These are phyloP conservation scores for Ahaetulla prasina DNA, from an alignment of 2,113 vertebrate species.

Conservation along the genomic window DNA sequence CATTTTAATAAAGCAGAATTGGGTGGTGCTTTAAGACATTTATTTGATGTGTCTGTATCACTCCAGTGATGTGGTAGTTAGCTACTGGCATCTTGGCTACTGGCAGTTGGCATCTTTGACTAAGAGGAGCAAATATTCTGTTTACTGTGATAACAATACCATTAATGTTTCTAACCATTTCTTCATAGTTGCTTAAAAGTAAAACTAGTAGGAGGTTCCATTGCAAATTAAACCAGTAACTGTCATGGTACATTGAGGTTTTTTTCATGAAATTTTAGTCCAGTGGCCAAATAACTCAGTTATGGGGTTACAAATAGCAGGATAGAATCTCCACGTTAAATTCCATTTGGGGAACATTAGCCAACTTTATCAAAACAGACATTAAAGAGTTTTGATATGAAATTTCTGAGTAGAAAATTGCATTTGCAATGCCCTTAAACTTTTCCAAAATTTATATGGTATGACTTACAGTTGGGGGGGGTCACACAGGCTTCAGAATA, in stretches of 20 bases:
- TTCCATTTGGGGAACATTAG: neutral
- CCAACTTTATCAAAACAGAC: neutral
- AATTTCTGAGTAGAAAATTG: neutral
- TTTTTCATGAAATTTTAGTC: neutral
- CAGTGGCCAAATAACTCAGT: neutral
- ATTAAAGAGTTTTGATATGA: neutral
- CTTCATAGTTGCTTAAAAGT: neutral
- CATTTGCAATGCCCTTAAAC: accelerated
- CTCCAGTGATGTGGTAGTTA: neutral
- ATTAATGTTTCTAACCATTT: neutral
- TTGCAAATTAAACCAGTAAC: neutral
- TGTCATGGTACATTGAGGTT: neutral
- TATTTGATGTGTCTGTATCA: neutral
- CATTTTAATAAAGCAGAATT: neutral
- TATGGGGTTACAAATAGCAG: neutral
- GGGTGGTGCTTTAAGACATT: neutral
- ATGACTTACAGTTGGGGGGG: neutral
- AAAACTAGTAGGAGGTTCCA: no score
- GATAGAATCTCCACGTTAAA: neutral
- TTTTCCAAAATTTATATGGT: constrained; percentile 1
- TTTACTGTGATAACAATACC: neutral
- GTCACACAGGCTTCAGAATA: constrained; percentile 53
- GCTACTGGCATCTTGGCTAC: no score
- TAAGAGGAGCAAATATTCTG: neutral
- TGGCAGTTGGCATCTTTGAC: neutral